Conservation (phyloP, 2,113 vertebrate species). For the Excalfactoria chinensis region DNA sequence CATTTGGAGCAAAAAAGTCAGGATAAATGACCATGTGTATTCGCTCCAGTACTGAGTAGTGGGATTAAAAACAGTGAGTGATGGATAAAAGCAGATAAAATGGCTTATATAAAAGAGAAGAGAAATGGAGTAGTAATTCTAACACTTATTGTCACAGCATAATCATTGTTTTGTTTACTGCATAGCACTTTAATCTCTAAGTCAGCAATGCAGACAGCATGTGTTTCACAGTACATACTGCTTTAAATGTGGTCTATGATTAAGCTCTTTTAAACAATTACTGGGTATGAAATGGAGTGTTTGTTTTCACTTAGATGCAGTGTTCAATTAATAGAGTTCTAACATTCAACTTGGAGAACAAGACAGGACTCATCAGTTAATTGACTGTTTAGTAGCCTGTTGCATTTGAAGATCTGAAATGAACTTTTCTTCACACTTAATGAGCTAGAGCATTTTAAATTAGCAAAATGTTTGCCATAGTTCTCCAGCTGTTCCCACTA, state of each 20-base stretch:
- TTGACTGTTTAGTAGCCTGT: not conserved
- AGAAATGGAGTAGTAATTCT: not conserved
- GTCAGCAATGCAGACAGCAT: not conserved
- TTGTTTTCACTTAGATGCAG: not conserved
- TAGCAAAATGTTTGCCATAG: slow-evolving; percentile 13
- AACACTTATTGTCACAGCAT: not conserved
- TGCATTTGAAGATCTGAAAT: slow-evolving; percentile 5
- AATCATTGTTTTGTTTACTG: not conserved
- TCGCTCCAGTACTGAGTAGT: not conserved
- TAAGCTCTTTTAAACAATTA: not conserved
- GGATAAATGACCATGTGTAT: not conserved
- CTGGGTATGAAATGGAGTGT: not conserved
- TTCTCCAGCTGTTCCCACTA: not conserved
- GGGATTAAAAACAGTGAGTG: not conserved
- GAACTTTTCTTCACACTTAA: slow-evolving; percentile 11
- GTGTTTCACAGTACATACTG: not conserved
- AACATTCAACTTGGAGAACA: not conserved
- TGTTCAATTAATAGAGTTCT: not conserved
- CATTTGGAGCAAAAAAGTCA: not conserved
- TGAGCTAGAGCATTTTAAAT: slow-evolving; percentile 3
- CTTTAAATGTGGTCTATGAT: not conserved
- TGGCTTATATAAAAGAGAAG: not conserved
- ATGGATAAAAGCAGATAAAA: not conserved
- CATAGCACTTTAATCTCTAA: not conserved
- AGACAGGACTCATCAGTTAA: not conserved